phyloP scores from a whole-genome alignment of 2,797 vertebrate species.

The Coranthus polyacanthus region DNA sequence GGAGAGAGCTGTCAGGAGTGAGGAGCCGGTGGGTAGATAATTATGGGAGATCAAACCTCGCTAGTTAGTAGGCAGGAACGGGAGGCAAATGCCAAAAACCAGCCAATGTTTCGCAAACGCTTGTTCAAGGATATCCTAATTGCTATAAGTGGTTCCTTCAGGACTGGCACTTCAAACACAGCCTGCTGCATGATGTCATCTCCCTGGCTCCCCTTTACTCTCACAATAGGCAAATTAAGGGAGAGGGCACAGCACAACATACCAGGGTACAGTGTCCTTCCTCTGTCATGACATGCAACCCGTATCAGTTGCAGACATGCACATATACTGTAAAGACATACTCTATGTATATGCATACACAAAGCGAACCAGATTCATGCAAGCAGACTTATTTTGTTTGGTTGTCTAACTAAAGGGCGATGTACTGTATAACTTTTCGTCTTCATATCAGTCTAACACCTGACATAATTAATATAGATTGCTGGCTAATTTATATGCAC shows the following conservation, averaged over 20 bases:
- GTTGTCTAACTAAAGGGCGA: not conserved
- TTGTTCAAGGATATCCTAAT: constrained; percentile 99
- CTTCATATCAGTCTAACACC: constrained; percentile 33
- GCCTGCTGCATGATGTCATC: constrained; percentile 93
- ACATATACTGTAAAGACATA: not conserved
- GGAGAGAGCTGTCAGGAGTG: constrained; percentile 90
- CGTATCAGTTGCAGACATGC: constrained; percentile 32
- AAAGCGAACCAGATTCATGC: not conserved
- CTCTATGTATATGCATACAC: not conserved
- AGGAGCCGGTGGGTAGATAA: constrained; percentile 91
- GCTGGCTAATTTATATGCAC: constrained; percentile 64
- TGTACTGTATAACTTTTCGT: constrained; percentile 20
- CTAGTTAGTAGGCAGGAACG: constrained; percentile 91
- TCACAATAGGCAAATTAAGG: constrained; percentile 90
- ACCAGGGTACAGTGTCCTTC: constrained; percentile 77
- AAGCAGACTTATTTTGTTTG: constrained; percentile 13
- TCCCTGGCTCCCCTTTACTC: constrained; percentile 87
- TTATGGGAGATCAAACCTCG: constrained; percentile 96
- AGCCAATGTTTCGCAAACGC: constrained; percentile 96
- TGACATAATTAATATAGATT: constrained; percentile 42
- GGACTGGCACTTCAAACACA: constrained; percentile 94
- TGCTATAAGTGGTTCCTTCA: constrained; percentile 98
- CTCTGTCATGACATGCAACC: constrained; percentile 56
- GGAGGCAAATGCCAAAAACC: constrained; percentile 92
- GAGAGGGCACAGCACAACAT: constrained; percentile 81